Evolutionary conservation across 2,888 invertebrate genomes (phyloP), one percentile per base, ranked within the genome.

Genomic region (Drosophila cognata): DNA sequence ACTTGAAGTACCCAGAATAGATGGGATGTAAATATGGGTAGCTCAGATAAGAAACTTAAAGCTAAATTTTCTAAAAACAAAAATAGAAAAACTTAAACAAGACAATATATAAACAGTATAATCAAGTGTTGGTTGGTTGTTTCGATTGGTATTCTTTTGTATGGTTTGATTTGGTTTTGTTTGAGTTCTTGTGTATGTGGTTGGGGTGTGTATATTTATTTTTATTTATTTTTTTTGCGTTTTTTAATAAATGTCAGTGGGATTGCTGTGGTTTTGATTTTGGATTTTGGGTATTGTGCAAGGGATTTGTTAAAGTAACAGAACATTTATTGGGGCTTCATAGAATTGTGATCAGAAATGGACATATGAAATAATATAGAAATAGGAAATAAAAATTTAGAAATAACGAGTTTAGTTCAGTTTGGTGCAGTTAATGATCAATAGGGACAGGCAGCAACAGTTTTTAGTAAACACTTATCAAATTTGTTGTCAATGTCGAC

Each of bases 61-160:
- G 29, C 91, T 91, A 91, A 56, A 74, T 70, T 73, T 69, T 91
- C 75, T 88, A 90, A 62, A 83, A 74, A 80, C 77, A 84, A 77
- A 82, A 73, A 75, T 61, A 72, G 83, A 83, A 89, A 79, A 77
- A 81, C 85, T 85, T 90, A 85, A 90, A 70, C 79, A 75, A 84
- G 73, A 90, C 81, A 89, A 79, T 87, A 79, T 71, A 75, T 87
- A 74, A 87, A 81, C 71, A 84, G 69, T 84, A 70, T 75, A 72
- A 76, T 86, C 68, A 71, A 81, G 77, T 88, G 67, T 72, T 79
- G 57, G 50, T 51, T 76, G 62, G 61, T 71, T 66, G 52, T 59
- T 80, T 76, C 61, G 58, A 62, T 77, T 77, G 72, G 65, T 60
- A 50, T 75, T 71, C 61, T 73, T 76, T 73, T 71, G 66, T 68